Evolutionary conservation across 37 sponge, comb jelly and placozoan genomes (phyloP).

Genomic region (Diacarnus erythraeanus): DNA sequence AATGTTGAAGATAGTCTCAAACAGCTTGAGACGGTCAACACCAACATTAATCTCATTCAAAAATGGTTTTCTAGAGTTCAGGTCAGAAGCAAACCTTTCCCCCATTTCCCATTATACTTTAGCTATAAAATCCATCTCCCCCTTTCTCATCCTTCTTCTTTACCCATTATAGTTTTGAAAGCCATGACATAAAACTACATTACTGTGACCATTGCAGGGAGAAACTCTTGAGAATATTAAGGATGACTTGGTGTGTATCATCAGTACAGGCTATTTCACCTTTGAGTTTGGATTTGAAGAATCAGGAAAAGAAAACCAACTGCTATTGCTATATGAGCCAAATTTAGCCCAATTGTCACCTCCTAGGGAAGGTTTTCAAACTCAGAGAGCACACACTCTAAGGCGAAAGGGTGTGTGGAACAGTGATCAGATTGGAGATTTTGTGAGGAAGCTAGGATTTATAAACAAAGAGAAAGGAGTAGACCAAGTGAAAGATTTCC

Average conservation of each 20-base stretch:
- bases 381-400: not conserved
- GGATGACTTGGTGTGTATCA: constrained; percentile 67
- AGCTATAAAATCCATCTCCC: no score
- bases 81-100: no score
- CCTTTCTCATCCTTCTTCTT: no score
- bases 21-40: constrained; percentile 75
- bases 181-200: no score
- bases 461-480: constrained; percentile 55
- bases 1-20: constrained; percentile 39
- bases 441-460: no score
- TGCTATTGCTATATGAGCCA: not conserved
- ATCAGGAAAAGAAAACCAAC: no score
- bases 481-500: constrained; percentile 38
- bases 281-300: constrained; percentile 28
- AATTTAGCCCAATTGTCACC: not conserved
- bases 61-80: constrained; percentile 79
- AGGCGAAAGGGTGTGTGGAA: constrained; percentile 28
- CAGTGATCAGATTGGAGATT: constrained; percentile 73
- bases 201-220: constrained; percentile 41
- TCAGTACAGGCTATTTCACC: constrained; percentile 62
- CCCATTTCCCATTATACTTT: no score
- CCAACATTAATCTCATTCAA: constrained; percentile 70
- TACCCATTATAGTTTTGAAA: no score
- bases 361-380: not conserved
- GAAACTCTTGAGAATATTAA: constrained; percentile 86